A percentile compares a stretch with the other conserved stretches of the same genome.
Conservation (phyloP, 2,797 vertebrate genomes). For the Heliangelus exortis region DNA sequence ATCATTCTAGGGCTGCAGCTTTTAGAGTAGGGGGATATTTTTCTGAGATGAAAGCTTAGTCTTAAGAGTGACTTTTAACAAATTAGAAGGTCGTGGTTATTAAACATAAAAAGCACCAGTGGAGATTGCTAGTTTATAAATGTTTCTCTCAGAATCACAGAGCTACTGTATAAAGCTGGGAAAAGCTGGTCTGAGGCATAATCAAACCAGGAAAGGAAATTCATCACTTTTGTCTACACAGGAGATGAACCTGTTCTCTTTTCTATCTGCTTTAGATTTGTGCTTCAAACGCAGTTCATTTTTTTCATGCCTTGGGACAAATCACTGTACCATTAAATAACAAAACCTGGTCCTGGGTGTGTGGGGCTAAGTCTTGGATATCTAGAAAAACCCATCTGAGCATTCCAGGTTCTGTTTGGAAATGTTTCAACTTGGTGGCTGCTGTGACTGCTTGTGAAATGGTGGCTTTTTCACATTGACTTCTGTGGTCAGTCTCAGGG, state of each 20-base stretch:
- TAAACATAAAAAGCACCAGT: conserved; percentile 17
- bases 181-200: background rate
- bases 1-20: conserved; percentile 5
- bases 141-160: background rate
- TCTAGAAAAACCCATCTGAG: background rate
- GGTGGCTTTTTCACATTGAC: background rate
- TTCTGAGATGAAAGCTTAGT: conserved; percentile 34
- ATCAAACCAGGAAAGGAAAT: background rate
- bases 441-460: background rate
- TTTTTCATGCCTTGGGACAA: background rate
- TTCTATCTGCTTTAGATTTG: background rate
- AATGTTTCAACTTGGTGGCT: background rate
- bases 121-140: background rate
- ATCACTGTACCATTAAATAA: background rate
- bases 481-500: background rate
- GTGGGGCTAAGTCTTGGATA: background rate
- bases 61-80: conserved; percentile 22
- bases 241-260: background rate
- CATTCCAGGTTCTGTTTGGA: background rate
- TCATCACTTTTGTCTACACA: accelerated
- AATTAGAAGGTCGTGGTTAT: conserved; percentile 1
- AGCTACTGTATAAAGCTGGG: conserved; percentile 9
- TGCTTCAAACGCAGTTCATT: background rate
- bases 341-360: background rate
- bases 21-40: conserved; percentile 15